Evolutionary conservation across 1,140 invertebrate genomes (phyloP).

Genomic region (Frieseomelitta varia): DNA sequence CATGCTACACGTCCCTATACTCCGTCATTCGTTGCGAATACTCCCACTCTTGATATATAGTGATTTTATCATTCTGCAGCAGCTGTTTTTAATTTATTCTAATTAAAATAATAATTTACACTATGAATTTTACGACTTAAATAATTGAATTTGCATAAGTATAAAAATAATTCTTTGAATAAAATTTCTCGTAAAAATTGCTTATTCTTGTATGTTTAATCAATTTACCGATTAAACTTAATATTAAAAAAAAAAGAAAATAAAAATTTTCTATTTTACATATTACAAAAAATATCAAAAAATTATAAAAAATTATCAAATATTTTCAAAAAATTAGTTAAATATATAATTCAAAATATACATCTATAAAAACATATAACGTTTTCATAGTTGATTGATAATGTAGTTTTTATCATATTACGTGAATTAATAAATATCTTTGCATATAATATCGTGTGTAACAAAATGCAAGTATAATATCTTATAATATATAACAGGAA

Average conservation of each 20-base stretch:
- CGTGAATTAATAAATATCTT: not conserved
- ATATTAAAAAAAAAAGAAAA: not conserved
- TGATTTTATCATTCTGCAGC: not conserved
- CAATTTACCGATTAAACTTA: not conserved
- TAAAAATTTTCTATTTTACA: not conserved
- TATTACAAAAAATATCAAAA: not conserved
- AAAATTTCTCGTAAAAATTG: no score
- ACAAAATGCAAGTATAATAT: not conserved
- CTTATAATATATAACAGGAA: not conserved
- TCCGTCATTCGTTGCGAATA: constrained; percentile 50
- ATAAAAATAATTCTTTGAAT: not conserved
- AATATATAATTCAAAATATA: not conserved
- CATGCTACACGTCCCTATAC: constrained; percentile 68
- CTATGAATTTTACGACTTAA: not conserved
- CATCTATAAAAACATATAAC: not conserved
- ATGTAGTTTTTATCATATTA: not conserved
- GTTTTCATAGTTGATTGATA: not conserved
- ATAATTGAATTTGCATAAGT: not conserved
- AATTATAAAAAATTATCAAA: no score
- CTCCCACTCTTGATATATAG: constrained; percentile 2
- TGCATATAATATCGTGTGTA: not conserved
- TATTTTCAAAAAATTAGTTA: not conserved
- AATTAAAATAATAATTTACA: not conserved
- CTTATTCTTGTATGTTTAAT: not conserved
- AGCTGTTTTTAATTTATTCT: not conserved